Evolutionary conservation across 2,113 vertebrate genomes (phyloP), one percentile per base, ranked within the genome.

Genomic region (Burhinus oedicnemus): DNA sequence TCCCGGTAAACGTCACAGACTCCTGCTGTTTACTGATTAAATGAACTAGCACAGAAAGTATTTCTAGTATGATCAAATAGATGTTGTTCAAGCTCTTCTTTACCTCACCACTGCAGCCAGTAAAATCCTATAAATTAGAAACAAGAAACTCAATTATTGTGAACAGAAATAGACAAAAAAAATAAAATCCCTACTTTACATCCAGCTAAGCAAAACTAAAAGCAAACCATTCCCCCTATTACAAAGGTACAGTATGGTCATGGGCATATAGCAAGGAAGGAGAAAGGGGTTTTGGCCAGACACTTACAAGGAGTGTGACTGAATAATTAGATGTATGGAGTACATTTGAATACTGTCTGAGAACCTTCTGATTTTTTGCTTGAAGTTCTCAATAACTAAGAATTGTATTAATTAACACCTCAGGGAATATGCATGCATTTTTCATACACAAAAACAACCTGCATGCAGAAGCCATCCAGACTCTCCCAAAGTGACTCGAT

Each of bases 21-120:
- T 95, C 61, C 83, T 91, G 91, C 91, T 95, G 62, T 87, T 94
- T 87, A 91, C 66, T 91, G 64, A 89, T 61, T 4, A 83, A 87
- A 87, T 72, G 44, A 91, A 70, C 49, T 40, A 88, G 18, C 45
- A 58, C 87, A 83, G 54, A 45, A 14, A 38, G 12, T n/a, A 42
- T 44, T 70, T 70, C 27, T 80, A 89, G 25, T 38, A 12, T 38
- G 49, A 77, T 61, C 5, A 5, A 80, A 47, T 5, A n/a, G 12
- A 38, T 9, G 12, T 49, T 80, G 36, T 42, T 90, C 26, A 26
- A 29, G 25, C 23, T 36, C 20, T 22, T 36, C 66, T 78, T 60
- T 30, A 60, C 55, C 47, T 44, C 65, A 32, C 19, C 11, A 20
- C 18, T n/a, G 27, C 5, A 52, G 51, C 36, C 78, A 61, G 52